Evolutionary conservation across 2,888 invertebrate genomes (phyloP).

Genomic region (Andrena dorsata): DNA sequence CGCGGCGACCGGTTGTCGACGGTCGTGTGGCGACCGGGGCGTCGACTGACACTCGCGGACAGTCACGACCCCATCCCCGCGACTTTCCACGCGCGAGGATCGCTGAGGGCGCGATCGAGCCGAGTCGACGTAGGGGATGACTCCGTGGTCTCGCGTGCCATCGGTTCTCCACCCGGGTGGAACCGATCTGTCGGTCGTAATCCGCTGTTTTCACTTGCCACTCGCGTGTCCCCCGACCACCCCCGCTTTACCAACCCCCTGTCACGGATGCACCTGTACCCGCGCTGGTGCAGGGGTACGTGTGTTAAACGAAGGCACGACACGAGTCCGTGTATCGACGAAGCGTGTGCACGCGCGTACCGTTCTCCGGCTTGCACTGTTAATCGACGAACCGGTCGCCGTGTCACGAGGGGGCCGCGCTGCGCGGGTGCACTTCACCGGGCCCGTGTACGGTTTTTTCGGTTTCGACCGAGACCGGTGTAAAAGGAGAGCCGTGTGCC

Average conservation of each 20-base stretch:
- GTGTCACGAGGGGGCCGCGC: slow-evolving; percentile 45
- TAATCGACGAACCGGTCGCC: slow-evolving; percentile 3
- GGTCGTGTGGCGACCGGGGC: slow-evolving; percentile 56
- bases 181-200: slow-evolving; percentile 17
- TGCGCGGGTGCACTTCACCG: slow-evolving; percentile 36
- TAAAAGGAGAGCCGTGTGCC: slow-evolving; percentile 62
- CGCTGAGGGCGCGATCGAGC: slow-evolving; percentile 58
- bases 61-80: slow-evolving; percentile 72
- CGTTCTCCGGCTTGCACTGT: no score
- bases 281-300: no score
- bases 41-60: slow-evolving; percentile 68
- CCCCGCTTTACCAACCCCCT: background rate
- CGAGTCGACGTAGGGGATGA: slow-evolving; percentile 50
- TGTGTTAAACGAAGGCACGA: no score
- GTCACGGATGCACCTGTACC: no score
- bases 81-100: slow-evolving; percentile 67
- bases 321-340: no score
- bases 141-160: slow-evolving; percentile 67
- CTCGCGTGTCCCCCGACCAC: slow-evolving; percentile 44
- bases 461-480: slow-evolving; percentile 38
- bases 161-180: slow-evolving; percentile 56
- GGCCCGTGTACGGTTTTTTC: background rate
- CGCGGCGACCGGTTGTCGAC: slow-evolving; percentile 37
- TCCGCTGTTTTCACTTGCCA: slow-evolving; percentile 29
- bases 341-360: no score